Evolutionary conservation across 2,113 vertebrate species (phyloP), one percentile per base, ranked within the genome.

Genomic region (Notarius quadriscutis): DNA sequence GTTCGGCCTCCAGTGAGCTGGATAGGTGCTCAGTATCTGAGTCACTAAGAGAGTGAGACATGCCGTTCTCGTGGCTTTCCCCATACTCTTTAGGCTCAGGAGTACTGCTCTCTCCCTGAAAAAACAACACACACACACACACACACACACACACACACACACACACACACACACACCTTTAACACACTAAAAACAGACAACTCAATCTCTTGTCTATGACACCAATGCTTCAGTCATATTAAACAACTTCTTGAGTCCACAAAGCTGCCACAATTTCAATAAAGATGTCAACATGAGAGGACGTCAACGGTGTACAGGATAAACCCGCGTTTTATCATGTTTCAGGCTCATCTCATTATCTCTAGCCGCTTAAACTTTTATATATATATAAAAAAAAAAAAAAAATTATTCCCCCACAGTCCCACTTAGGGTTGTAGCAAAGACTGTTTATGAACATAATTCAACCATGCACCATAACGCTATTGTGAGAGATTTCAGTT

Each of bases 1-100:
- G 98, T 94, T 99, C 98, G 89, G 98, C 98, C 95, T 99, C 98
- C 93, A 99, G 91, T 74, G 98, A 99, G 90, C 98, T 97, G 86
- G 98, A 99, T 89, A 99, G 96, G 91, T 97, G 97, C 88, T 97
- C 97, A 1, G 96, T 95, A 92, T 97, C 96, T 2, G 95, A 95
- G 92, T 97, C 97, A 0, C 96, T 96, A 91, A 96, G 92, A 89
- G 97, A 97, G 89, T 97, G 96, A 94, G 96, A 95, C 93, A 99
- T 95, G 88, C 97, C 97, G 80, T 99, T 99, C 93, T 98, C 97
- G 85, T 98, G 97, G 95, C 96, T 96, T 85, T 98, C 97, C 85
- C 95, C 96, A 90, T 96, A 97, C 92, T 96, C 96, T 95, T 98
- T 98, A 94, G 97, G 97, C 95, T 99, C 97, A 81, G 97, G 96